phyloP scores from a whole-genome alignment of 2,797 vertebrate species.

The Acropternis orthonyx region DNA sequence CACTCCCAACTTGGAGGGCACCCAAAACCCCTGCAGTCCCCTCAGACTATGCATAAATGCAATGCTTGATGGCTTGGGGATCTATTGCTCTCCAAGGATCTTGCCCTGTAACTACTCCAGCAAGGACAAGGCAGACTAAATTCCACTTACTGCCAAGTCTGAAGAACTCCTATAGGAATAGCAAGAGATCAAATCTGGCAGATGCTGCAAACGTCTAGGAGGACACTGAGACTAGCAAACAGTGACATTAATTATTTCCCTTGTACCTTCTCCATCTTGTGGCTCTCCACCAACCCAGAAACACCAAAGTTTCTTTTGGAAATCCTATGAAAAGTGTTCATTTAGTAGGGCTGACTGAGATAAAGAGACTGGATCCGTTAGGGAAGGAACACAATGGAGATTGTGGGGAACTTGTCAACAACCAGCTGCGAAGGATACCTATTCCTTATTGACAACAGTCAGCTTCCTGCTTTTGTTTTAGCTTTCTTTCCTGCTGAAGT shows the following conservation, averaged over 20 bases:
- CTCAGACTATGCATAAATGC: not conserved
- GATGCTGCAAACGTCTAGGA: not conserved
- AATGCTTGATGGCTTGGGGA: not conserved
- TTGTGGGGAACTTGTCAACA: slow-evolving; percentile 24
- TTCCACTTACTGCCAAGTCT: not conserved
- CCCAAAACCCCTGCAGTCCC: not conserved
- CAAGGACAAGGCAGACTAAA: not conserved
- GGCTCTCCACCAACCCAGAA: not conserved
- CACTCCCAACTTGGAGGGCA: not conserved
- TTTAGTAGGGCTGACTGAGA: not conserved
- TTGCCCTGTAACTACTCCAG: not conserved
- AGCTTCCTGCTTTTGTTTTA: slow-evolving; percentile 66
- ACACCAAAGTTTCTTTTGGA: not conserved
- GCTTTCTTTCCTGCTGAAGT: slow-evolving; percentile 48
- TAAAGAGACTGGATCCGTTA: not conserved
- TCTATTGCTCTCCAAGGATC: not conserved
- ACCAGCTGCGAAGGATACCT: slow-evolving; percentile 43
- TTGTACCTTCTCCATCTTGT: not conserved
- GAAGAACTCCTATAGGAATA: not conserved
- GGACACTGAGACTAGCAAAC: not conserved
- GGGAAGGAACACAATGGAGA: not conserved
- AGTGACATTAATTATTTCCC: not conserved
- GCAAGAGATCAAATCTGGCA: not conserved
- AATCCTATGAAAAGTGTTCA: not conserved
- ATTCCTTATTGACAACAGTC: slow-evolving; percentile 20